Evolutionary conservation across 2,888 invertebrate genomes (phyloP).

Genomic region (Tortrix viridana): DNA sequence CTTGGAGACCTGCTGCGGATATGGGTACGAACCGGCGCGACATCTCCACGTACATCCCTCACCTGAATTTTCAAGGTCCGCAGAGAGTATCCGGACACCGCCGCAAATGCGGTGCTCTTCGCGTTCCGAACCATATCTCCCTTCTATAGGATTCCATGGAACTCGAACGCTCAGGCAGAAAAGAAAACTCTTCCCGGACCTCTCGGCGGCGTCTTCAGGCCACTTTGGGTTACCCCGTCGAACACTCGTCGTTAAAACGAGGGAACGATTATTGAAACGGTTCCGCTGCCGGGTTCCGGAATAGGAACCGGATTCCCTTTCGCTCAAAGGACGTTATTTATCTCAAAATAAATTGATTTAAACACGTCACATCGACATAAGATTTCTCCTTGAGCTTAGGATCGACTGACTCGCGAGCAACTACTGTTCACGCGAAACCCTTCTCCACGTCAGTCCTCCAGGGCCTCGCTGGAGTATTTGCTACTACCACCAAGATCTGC

Average conservation of each 20-base stretch:
- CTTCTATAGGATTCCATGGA: conserved; percentile 77
- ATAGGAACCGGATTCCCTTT: conserved; percentile 84
- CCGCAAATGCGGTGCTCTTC: conserved; percentile 57
- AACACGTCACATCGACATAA: conserved; percentile 68
- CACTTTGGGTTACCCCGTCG: conserved; percentile 71
- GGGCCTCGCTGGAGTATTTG: conserved; percentile 87
- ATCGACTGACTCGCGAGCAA: conserved; percentile 84
- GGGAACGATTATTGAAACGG: conserved; percentile 72
- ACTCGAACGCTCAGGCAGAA: conserved; percentile 79
- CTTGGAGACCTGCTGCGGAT: conserved; percentile 91
- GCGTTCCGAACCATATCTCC: conserved; percentile 78
- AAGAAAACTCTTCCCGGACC: conserved; percentile 76
- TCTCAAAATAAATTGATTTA: conserved; percentile 38
- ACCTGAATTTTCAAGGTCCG: conserved; percentile 66
- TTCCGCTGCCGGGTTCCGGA: conserved; percentile 85
- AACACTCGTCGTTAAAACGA: conserved; percentile 51
- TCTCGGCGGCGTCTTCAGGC: conserved; percentile 84
- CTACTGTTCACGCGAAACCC: conserved; percentile 78
- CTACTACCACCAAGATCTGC: conserved; percentile 89
- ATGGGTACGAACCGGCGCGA: conserved; percentile 85
- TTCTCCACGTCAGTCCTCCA: conserved; percentile 85
- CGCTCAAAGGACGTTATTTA: conserved; percentile 72
- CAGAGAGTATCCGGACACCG: conserved; percentile 61
- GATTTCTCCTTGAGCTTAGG: conserved; percentile 83
- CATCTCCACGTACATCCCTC: conserved; percentile 60